Percentiles rank a stretch among this genome's conserved stretches.
Conservation (phyloP, 2,888 invertebrate species). For the Aromia moschata region DNA sequence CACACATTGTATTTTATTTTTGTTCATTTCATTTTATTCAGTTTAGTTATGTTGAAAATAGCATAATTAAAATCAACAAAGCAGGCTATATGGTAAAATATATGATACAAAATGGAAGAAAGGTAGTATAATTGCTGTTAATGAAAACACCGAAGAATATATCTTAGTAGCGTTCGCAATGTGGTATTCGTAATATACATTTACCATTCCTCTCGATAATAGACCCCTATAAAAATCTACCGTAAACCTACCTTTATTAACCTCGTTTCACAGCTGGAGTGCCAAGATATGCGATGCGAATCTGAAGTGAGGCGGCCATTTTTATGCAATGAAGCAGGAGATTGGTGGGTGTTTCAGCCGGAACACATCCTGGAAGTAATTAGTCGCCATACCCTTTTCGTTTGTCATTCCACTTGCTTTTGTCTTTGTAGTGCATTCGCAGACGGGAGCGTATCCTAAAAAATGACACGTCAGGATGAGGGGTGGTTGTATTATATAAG, state of each 20-base stretch:
- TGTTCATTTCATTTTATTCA: too few species aligned
- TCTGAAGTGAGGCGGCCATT: conserved; percentile 25
- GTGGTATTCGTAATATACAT: too few species aligned
- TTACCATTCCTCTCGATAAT: conserved; percentile 21
- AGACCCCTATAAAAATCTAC: conserved; percentile 17
- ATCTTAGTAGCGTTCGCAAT: too few species aligned
- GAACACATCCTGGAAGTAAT: conserved; percentile 16
- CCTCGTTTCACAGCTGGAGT: conserved; percentile 7
- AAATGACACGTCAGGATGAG: too few species aligned
- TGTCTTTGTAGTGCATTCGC: not conserved
- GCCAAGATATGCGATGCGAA: conserved; percentile 32
- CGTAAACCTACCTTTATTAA: conserved; percentile 16
- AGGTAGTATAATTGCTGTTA: too few species aligned
- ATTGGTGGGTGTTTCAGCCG: conserved; percentile 19
- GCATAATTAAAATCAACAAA: too few species aligned
- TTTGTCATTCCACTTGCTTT: not conserved
- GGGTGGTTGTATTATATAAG: too few species aligned
- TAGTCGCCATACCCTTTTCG: conserved; percentile 15
- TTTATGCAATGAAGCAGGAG: conserved; percentile 23
- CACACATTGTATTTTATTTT: too few species aligned
- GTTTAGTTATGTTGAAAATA: too few species aligned
- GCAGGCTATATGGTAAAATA: too few species aligned
- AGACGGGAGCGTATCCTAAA: not conserved
- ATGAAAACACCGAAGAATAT: too few species aligned
- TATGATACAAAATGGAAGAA: too few species aligned